A percentile compares a stretch with the other conserved stretches of the same genome.
Conservation (phyloP, 2,888 invertebrate species). For the Trachelus troglodyta region DNA sequence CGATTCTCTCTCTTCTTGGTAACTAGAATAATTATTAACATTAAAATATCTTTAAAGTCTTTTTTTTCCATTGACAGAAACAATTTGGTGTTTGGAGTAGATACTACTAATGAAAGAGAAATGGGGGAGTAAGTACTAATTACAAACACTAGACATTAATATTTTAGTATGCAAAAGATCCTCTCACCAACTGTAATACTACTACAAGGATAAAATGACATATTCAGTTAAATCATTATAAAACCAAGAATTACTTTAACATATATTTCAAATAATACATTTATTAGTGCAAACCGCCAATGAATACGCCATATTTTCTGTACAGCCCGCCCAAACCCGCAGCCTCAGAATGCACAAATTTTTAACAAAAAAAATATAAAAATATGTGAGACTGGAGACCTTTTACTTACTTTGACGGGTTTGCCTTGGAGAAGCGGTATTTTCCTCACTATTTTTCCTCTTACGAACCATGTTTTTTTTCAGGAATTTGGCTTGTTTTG, state of each 20-base stretch:
- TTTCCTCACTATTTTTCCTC: background rate
- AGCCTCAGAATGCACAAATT: background rate
- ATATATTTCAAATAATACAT: background rate
- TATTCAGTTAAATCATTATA: background rate
- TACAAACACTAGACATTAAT: background rate
- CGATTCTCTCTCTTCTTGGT: slow-evolving; percentile 22
- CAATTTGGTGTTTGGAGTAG: background rate
- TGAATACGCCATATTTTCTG: slow-evolving; percentile 39
- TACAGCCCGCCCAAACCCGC: slow-evolving; percentile 43
- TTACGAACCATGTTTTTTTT: slow-evolving; percentile 4
- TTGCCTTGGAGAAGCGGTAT: slow-evolving; percentile 38
- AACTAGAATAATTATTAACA: background rate
- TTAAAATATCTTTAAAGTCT: background rate
- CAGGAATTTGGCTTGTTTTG: background rate
- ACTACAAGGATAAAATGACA: background rate
- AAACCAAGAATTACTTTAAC: background rate
- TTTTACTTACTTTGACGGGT: slow-evolving; percentile 42
- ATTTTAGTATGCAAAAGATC: background rate
- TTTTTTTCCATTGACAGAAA: background rate
- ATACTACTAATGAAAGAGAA: background rate
- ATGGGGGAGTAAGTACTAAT: background rate
- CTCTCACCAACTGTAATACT: background rate
- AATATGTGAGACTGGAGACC: background rate
- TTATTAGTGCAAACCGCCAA: slow-evolving; percentile 41
- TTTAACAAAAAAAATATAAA: background rate